phyloP scores from a whole-genome alignment of 2,113 vertebrate species.

The Thunnus thynnus region DNA sequence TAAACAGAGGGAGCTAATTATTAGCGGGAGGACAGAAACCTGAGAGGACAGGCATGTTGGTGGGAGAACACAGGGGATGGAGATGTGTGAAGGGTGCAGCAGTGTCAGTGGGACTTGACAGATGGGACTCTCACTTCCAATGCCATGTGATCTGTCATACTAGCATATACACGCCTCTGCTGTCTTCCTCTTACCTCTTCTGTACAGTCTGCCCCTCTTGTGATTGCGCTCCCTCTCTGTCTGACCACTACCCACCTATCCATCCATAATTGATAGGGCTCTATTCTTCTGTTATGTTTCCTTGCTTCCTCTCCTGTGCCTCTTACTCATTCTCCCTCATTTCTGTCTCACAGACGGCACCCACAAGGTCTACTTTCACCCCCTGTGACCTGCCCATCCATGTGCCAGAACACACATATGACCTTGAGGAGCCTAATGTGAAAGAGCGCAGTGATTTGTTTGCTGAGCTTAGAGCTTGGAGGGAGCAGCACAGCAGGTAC shows the following conservation, averaged over 20 bases:
- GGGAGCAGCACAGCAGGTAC: conserved; percentile 85
- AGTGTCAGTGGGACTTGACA: conserved; percentile 37
- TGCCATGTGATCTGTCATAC: conserved; percentile 11
- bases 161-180: conserved; percentile 15
- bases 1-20: conserved; percentile 60
- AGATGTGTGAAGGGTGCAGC: conserved; percentile 16
- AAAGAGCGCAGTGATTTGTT: conserved; percentile 75
- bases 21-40: conserved; percentile 38
- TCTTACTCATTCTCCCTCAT: background rate
- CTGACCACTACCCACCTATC: background rate
- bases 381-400: conserved; percentile 63
- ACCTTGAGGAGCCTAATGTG: conserved; percentile 66
- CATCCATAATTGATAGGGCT: conserved; percentile 12
- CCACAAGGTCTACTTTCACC: conserved; percentile 49
- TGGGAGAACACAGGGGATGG: conserved; percentile 6
- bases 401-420: conserved; percentile 71
- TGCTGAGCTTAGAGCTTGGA: conserved; percentile 78
- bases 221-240: conserved; percentile 23
- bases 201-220: background rate
- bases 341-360: conserved; percentile 60
- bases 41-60: conserved; percentile 31
- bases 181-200: conserved; percentile 15
- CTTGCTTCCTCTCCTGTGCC: background rate
- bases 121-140: conserved; percentile 18
- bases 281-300: background rate